Evolutionary conservation across 2,888 invertebrate species (phyloP).

Genomic region (Pristionchus exspectatus): DNA sequence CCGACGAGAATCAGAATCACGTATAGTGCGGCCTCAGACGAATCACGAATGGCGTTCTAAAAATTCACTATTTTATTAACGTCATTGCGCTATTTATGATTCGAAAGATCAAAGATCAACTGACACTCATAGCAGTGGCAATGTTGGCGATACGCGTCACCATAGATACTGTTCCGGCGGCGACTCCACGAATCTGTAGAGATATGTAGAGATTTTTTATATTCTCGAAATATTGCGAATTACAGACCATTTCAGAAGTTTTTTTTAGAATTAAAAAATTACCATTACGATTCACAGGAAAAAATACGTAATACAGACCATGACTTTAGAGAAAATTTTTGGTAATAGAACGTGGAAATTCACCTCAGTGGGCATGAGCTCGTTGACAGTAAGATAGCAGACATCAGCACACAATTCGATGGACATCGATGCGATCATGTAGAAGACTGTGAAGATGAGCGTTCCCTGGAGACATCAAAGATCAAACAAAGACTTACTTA

Average conservation of each 20-base stretch:
- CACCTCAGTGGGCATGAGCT: conserved; percentile 46
- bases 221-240: not conserved
- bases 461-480: conserved; percentile 38
- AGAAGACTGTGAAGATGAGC: conserved; percentile 40
- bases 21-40: conserved; percentile 31
- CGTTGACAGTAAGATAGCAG: conserved; percentile 41
- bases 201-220: too few relatives aligned
- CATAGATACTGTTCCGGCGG: conserved; percentile 6
- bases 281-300: too few relatives aligned
- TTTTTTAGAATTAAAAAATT: too few relatives aligned
- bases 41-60: conserved; percentile 20
- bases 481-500: not conserved
- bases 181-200: conserved; percentile 35
- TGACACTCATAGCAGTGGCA: conserved; percentile 26
- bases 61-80: not conserved
- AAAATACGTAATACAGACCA: too few relatives aligned
- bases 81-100: not conserved
- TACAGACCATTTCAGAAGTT: too few relatives aligned
- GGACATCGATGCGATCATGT: conserved; percentile 39
- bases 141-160: conserved; percentile 28
- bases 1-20: conserved; percentile 24
- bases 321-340: too few relatives aligned
- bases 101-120: conserved; percentile 42
- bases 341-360: too few relatives aligned
- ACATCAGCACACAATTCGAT: conserved; percentile 47